Base-by-base conservation (phyloP, 2,113 vertebrate species). In the Bubo bubo region DNA sequence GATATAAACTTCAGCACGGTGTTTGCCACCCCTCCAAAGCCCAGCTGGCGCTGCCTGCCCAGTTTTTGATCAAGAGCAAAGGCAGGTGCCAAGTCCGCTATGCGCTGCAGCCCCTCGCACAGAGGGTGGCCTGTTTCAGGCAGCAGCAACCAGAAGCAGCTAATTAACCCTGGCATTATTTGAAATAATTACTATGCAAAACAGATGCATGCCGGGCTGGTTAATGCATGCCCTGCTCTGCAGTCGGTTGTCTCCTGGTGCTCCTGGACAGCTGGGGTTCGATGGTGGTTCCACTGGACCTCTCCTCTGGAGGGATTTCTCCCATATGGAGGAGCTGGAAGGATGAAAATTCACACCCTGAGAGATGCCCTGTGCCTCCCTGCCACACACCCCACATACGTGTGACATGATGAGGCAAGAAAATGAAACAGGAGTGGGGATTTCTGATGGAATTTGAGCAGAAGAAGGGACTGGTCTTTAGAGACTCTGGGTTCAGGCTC, bases 371-470 rank as follows among this genome's bases (percentile, higher is more conserved):
- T 50, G 20, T 39, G 17, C 52, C 63, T 66, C 47, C 7, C 49
- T 41, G 32, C 24, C 9, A 4, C 35, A 26, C n/a, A 14, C 7
- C 43, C 26, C 5, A 1, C 0, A 1, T 41, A 32, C 0, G 0
- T 15, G 39, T 71, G 59, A 77, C 5, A 1, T 9, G n/a, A 62
- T 30, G 55, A 92, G 32, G 60, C 79, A 93, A 85, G 81, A 79
- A 55, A 90, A 75, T 50, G 9, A 82, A 95, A 45, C 24, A 43
- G 30, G 41, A 77, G 18, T 12, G 32, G 70, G 47, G 62, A 50
- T 88, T 92, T 75, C 74, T 90, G 56, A 41, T 63, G n/a, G 52
- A 17, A 41, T 75, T 90, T 28, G 47, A 96, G 53, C 62, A 96
- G 93, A 84, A 92, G 56, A 60, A 74, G 41, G 41, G 59, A 27